Conservation (phyloP, 2,797 vertebrate genomes). For the Tympanoctomys barrerae region DNA sequence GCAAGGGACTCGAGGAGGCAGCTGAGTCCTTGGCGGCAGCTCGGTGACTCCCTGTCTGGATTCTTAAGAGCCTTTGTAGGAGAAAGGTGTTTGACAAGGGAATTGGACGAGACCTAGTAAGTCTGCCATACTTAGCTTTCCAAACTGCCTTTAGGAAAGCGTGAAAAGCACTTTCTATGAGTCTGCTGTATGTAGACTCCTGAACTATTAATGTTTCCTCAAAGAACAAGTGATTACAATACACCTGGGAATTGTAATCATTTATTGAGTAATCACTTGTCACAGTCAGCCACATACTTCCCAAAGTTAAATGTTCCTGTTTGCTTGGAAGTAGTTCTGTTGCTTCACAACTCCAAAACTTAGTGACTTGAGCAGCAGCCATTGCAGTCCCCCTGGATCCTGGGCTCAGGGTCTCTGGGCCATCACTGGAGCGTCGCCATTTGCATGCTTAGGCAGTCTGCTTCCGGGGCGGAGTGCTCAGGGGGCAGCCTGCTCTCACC, state of each 20-base stretch:
- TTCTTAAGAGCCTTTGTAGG: background rate
- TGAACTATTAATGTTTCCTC: background rate
- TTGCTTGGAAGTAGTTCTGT: background rate
- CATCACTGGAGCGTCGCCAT: background rate
- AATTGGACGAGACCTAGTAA: background rate
- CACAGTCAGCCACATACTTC: background rate
- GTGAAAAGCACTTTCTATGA: background rate
- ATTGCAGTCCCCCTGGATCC: background rate
- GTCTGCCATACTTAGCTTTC: background rate
- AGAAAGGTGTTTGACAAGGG: background rate
- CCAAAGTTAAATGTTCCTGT: background rate
- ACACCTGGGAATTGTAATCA: background rate
- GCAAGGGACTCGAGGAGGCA: too few relatives aligned
- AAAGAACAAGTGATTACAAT: background rate
- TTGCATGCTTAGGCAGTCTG: background rate
- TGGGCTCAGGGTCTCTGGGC: background rate
- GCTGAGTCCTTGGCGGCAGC: too few relatives aligned
- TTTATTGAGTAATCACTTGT: background rate
- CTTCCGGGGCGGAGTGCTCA: background rate
- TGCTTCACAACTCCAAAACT: background rate
- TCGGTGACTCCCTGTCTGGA: background rate
- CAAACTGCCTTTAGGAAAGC: background rate
- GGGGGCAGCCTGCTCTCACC: background rate
- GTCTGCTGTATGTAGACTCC: background rate
- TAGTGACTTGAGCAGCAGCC: background rate